Conservation (phyloP, 2,797 vertebrate genomes). For the Sternotherus odoratus region DNA sequence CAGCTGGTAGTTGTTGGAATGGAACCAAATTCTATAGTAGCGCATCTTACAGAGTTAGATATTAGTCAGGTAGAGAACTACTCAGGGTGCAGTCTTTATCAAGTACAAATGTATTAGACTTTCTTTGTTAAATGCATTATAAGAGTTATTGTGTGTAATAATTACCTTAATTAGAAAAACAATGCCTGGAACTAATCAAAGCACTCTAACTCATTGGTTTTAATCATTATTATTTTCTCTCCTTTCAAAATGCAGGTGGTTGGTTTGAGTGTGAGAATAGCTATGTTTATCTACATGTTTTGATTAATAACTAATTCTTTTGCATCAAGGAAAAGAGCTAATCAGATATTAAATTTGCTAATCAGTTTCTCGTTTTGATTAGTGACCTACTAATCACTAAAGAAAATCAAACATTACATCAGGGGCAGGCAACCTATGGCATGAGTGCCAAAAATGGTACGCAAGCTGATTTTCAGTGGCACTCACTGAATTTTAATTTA, state of each 20-base stretch:
- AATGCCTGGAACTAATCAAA: slow-evolving; percentile 72
- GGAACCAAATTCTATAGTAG: not conserved
- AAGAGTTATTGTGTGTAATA: slow-evolving; percentile 63
- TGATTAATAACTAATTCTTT: slow-evolving; percentile 78
- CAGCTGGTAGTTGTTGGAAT: not conserved
- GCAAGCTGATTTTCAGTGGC: too few relatives aligned
- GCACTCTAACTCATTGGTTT: slow-evolving; percentile 46
- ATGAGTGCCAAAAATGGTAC: too few relatives aligned
- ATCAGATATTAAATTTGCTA: slow-evolving; percentile 77
- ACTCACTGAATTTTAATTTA: too few relatives aligned
- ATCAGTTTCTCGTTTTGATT: slow-evolving; percentile 76
- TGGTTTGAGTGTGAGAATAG: slow-evolving; percentile 64
- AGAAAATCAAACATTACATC: slow-evolving; percentile 54
- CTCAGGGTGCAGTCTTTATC: not conserved
- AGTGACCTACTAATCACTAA: slow-evolving; percentile 65
- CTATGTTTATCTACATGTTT: slow-evolving; percentile 68
- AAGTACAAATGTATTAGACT: not conserved
- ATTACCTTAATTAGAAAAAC: slow-evolving; percentile 78
- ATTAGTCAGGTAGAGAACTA: not conserved
- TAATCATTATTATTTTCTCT: slow-evolving; percentile 62
- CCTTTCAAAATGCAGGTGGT: slow-evolving; percentile 74
- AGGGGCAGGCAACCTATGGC: too few relatives aligned
- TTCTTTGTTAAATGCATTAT: slow-evolving; percentile 27
- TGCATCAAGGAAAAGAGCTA: slow-evolving; percentile 70
- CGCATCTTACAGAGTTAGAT: not conserved